A percentile compares a stretch with the other conserved stretches of the same genome.
Conservation (phyloP, 64 coral and sea anemone genomes). For the Actinia equina region DNA sequence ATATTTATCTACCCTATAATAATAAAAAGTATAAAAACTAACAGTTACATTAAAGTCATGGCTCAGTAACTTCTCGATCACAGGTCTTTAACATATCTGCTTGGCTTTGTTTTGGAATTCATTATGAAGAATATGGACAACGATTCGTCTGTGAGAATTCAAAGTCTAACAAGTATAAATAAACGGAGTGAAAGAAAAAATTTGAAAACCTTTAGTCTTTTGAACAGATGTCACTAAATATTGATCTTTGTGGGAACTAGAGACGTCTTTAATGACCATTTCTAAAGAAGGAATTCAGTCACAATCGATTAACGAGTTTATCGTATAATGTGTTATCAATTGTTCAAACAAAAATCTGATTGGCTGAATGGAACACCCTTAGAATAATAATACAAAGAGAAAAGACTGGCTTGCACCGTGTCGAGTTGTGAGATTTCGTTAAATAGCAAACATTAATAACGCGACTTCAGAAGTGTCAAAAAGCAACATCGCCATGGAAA, state of each 20-base stretch:
- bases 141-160: background rate
- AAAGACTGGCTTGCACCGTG: background rate
- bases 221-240: conserved; percentile 7
- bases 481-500: background rate
- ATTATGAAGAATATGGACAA: background rate
- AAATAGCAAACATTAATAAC: background rate
- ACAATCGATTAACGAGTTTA: conserved; percentile 14
- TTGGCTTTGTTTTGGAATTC: background rate
- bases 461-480: background rate
- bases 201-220: background rate
- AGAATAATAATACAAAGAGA: background rate
- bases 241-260: background rate
- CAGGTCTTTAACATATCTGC: background rate
- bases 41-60: background rate
- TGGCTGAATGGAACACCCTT: background rate
- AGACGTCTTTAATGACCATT: conserved; percentile 9
- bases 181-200: background rate
- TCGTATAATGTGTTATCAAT: conserved; percentile 10
- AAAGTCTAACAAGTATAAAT: background rate
- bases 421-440: background rate
- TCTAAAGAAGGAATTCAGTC: background rate
- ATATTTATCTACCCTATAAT: background rate
- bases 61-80: background rate
- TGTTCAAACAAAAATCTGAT: background rate
- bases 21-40: background rate